Conservation (phyloP, 2,888 invertebrate genomes). For the Oligia strigilis region DNA sequence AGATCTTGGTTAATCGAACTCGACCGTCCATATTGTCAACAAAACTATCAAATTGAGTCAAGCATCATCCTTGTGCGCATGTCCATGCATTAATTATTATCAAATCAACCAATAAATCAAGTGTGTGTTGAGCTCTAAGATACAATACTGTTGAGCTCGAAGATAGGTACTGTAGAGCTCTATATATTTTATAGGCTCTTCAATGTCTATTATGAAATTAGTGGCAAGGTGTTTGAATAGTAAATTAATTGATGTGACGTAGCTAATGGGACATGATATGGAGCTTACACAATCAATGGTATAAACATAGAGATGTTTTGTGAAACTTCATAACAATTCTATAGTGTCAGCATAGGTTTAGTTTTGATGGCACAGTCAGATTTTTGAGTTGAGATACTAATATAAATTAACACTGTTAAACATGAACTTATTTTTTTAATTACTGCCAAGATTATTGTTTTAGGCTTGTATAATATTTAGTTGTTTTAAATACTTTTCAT, state of each 20-base stretch:
- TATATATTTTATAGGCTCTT: slow-evolving; percentile 16
- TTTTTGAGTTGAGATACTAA: too few species aligned
- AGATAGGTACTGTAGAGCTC: background rate
- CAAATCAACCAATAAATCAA: slow-evolving; percentile 15
- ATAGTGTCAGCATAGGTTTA: background rate
- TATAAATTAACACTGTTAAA: background rate
- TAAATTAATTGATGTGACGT: slow-evolving; percentile 45
- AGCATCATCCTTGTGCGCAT: background rate
- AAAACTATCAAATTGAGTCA: background rate
- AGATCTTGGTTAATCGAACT: background rate
- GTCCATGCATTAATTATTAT: slow-evolving; percentile 29
- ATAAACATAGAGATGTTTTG: background rate
- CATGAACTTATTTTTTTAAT: background rate
- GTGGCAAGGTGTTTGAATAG: slow-evolving; percentile 39
- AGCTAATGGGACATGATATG: slow-evolving; percentile 18
- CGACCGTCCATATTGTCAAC: background rate
- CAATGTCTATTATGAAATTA: slow-evolving; percentile 50
- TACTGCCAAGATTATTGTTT: background rate
- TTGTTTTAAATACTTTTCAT: background rate
- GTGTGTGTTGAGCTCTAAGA: slow-evolving; percentile 2
- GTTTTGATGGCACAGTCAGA: too few species aligned
- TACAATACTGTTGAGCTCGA: background rate
- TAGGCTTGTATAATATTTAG: background rate
- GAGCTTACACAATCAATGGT: background rate
- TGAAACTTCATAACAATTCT: background rate